These are phyloP conservation scores for Panzeria rudis DNA, from an alignment of 2,888 invertebrate species.

Conservation along the genomic window DNA sequence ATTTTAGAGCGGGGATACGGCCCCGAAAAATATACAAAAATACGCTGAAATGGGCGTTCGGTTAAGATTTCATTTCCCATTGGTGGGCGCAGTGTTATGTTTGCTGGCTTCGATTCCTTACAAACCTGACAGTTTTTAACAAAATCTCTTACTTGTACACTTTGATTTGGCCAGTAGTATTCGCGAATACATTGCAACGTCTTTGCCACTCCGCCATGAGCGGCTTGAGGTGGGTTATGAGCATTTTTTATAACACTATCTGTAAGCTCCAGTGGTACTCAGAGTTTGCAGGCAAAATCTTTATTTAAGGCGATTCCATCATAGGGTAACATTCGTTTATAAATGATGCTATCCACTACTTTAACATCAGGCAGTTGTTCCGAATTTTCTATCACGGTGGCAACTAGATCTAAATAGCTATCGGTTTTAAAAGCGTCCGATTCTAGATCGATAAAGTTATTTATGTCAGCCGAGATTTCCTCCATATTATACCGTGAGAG, in stretches of 20 bases:
- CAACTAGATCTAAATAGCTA: too few species aligned
- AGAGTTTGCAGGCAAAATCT: not conserved
- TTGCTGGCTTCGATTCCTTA: not conserved
- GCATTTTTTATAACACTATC: too few species aligned
- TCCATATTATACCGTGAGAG: not conserved
- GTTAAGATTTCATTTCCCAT: not conserved
- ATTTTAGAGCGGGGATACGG: not conserved
- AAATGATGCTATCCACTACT: too few species aligned
- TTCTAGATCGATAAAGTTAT: not conserved
- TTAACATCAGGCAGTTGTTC: too few species aligned
- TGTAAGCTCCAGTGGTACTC: not conserved
- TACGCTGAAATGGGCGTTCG: not conserved
- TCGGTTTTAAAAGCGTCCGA: not conserved
- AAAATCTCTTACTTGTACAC: not conserved
- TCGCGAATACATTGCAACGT: not conserved
- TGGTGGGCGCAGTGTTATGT: not conserved
- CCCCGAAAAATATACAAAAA: not conserved
- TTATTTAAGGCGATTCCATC: too few species aligned
- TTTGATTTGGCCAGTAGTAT: conserved; percentile 4
- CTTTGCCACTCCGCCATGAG: not conserved
- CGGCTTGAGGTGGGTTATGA: not conserved
- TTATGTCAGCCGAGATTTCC: not conserved
- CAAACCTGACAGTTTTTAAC: not conserved
- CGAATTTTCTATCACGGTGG: too few species aligned
- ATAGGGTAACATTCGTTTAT: too few species aligned